Conservation (phyloP, 2,888 invertebrate genomes). For the Plagodis dolabraria region DNA sequence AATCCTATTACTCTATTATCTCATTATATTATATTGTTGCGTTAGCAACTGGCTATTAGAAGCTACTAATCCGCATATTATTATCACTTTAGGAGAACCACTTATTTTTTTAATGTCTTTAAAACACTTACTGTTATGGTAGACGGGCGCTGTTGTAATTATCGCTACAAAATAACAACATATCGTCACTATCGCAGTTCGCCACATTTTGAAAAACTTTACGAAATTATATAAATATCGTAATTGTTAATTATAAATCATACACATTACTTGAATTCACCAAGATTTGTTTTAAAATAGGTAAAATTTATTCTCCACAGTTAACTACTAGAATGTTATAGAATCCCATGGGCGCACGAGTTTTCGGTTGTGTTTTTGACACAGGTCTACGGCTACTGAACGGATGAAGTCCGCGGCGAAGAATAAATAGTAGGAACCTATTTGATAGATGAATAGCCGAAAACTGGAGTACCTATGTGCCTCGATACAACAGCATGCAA, state of each 20-base stretch:
- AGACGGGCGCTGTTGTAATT: conserved; percentile 52
- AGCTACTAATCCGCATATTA: too few relatives aligned
- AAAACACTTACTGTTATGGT: conserved; percentile 56
- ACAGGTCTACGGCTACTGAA: conserved; percentile 56
- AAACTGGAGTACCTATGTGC: conserved; percentile 21
- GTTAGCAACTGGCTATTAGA: too few relatives aligned
- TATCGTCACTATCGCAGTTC: conserved; percentile 37
- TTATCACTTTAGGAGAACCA: too few relatives aligned
- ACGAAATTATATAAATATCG: not conserved
- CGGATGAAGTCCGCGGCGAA: conserved; percentile 46
- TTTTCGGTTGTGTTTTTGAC: conserved; percentile 33
- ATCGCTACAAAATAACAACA: conserved; percentile 42
- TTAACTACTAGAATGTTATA: too few relatives aligned
- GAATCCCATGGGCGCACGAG: not conserved
- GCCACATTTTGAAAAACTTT: conserved; percentile 45
- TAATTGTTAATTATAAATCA: not conserved
- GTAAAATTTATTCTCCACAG: too few relatives aligned
- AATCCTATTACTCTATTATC: too few relatives aligned
- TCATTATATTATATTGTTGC: too few relatives aligned
- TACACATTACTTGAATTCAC: not conserved
- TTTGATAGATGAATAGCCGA: conserved; percentile 31
- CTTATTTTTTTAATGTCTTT: too few relatives aligned
- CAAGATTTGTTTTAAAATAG: too few relatives aligned
- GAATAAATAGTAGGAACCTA: conserved; percentile 56
- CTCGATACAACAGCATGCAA: not conserved